Base-by-base conservation (phyloP, 2,113 vertebrate genomes). In the Callipepla squamata region DNA sequence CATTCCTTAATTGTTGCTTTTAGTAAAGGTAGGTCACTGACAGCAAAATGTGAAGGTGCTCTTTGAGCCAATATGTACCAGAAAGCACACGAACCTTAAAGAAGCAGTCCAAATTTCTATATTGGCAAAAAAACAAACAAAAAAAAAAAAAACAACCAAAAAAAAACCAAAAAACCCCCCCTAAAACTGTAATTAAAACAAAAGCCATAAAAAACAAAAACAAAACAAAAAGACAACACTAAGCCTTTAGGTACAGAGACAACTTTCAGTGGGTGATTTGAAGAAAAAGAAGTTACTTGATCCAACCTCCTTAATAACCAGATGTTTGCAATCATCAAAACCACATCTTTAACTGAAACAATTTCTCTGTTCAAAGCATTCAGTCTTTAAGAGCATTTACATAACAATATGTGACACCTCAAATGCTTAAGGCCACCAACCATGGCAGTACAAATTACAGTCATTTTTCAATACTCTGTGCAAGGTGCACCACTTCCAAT, bases 391-490 rank as follows among this genome's bases (percentile, higher is more conserved):
- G 87, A 96, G 95, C 96, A 98, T 97, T 98, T 98, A 96, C 98
- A 98, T 98, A 98, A 98, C 97, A 97, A 96, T 94, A 97, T 97
- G 97, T 97, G 97, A 98, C 97, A 96, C 85, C 95, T 95, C 97
- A 95, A 95, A 97, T 87, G 97, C 97, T 97, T 93, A 96, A 97
- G 97, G 98, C 97, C 97, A 97, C 97, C 97, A 95, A 98, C 97
- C 98, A 97, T 96, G 98, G 98, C 98, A 97, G 96, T 87, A 96
- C 97, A 98, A 98, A 98, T 98, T 95, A 98, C 96, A 97, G 96
- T 97, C 96, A 98, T 98, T 98, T 98, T 96, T 98, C 98, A 98
- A 92, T 62, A 82, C 80, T 92, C 91, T 28, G 96, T 94, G 97
- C 97, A 97, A 98, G 98, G 97, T 97, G 97, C 97, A 95, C 75